Percentiles rank a stretch among this genome's conserved stretches.
phyloP scores from a whole-genome alignment of 2,888 invertebrate genomes.

The Cephus rjabovi region DNA sequence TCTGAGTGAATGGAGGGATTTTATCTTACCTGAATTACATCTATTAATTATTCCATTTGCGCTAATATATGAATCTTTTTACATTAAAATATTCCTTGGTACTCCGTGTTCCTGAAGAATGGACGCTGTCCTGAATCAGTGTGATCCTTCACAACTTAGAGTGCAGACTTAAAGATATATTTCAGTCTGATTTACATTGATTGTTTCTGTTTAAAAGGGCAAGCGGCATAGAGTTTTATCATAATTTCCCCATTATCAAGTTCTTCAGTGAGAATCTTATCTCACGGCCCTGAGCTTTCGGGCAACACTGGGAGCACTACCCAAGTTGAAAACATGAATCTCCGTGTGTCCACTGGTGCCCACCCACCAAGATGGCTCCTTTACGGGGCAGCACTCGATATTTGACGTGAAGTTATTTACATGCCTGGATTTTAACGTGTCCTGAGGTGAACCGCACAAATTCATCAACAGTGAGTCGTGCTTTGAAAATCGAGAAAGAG shows the following conservation, averaged over 20 bases:
- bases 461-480: constrained; percentile 12
- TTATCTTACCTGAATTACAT: not conserved
- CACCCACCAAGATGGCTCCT: constrained; percentile 65
- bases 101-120: not conserved
- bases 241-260: not conserved
- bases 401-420: constrained; percentile 61
- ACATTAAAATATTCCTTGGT: not conserved
- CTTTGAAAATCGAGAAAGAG: not conserved
- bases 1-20: not conserved
- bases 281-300: not conserved
- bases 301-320: constrained; percentile 25
- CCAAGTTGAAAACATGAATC: constrained; percentile 48
- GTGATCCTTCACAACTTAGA: not conserved
- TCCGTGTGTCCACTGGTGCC: constrained; percentile 43
- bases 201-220: not conserved
- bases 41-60: not conserved
- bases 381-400: constrained; percentile 60
- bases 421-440: constrained; percentile 43
- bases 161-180: not conserved
- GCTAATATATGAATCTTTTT: not conserved
- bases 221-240: not conserved
- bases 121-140: not conserved
- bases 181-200: not conserved
- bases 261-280: not conserved
- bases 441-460: constrained; percentile 25